Conservation (phyloP, 30 jellyfish, hydroid and myxozoan genomes). For the Turritopsis rubra region DNA sequence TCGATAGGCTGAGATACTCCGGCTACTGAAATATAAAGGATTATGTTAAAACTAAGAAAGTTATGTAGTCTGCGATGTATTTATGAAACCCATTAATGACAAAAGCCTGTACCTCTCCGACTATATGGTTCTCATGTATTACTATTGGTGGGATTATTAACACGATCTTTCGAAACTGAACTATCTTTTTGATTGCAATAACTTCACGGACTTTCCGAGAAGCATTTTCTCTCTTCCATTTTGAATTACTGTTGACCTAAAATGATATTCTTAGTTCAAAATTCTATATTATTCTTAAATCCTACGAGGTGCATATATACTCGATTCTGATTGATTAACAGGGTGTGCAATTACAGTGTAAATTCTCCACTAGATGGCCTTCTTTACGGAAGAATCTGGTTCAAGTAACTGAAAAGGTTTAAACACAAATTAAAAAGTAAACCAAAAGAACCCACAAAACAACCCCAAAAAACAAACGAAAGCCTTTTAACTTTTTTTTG, state of each 20-base stretch:
- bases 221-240: not conserved
- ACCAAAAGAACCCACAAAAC: too few relatives aligned
- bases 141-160: not conserved
- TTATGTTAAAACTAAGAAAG: not conserved
- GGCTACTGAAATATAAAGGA: not conserved
- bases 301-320: too few relatives aligned
- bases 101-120: not conserved
- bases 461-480: too few relatives aligned
- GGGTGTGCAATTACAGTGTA: too few relatives aligned
- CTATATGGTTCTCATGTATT: not conserved
- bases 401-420: too few relatives aligned
- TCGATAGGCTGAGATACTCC: slow-evolving; percentile 1
- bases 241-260: not conserved
- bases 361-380: too few relatives aligned
- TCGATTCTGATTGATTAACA: too few relatives aligned
- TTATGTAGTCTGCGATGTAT: not conserved
- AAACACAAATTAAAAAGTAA: too few relatives aligned
- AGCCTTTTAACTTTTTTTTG: too few relatives aligned
- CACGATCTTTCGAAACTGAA: not conserved
- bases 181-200: not conserved
- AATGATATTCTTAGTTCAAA: not conserved
- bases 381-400: too few relatives aligned
- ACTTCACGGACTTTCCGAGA: not conserved
- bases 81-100: not conserved
- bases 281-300: too few relatives aligned